Percentiles rank a stretch among this genome's conserved stretches.
Evolutionary conservation across 1,140 invertebrate species (phyloP).

Genomic region (Trichoplusia ni): DNA sequence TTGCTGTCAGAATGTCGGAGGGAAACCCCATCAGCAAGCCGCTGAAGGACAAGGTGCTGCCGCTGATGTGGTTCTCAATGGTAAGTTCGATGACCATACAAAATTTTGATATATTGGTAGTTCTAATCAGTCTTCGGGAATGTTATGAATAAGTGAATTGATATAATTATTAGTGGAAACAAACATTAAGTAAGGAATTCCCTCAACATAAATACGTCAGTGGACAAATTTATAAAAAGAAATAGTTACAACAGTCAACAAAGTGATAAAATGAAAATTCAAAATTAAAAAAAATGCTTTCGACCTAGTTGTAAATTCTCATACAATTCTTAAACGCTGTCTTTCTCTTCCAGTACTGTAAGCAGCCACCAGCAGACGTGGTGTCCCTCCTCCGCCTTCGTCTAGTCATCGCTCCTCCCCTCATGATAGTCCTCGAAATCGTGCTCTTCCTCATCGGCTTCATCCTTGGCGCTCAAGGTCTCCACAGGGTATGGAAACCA

Average conservation of each 20-base stretch:
- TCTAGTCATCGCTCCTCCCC: conserved; percentile 58
- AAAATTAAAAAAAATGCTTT: too few relatives aligned
- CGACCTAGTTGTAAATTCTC: too few relatives aligned
- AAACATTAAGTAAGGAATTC: too few relatives aligned
- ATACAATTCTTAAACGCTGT: too few relatives aligned
- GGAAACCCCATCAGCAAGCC: conserved; percentile 62
- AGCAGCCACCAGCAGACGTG: conserved; percentile 56
- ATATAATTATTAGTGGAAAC: too few relatives aligned
- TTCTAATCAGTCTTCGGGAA: too few relatives aligned
- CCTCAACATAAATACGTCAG: too few relatives aligned
- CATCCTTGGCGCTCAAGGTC: conserved; percentile 49
- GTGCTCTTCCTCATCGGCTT: conserved; percentile 56
- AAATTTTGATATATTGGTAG: too few relatives aligned
- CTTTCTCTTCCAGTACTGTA: conserved; percentile 55
- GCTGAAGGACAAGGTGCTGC: conserved; percentile 62
- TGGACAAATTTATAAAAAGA: too few relatives aligned
- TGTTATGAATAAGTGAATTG: too few relatives aligned
- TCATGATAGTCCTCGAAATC: conserved; percentile 53
- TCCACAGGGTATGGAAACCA: conserved; percentile 54
- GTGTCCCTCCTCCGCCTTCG: conserved; percentile 52
- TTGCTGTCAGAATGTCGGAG: conserved; percentile 56
- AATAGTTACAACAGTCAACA: too few relatives aligned
- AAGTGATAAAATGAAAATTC: too few relatives aligned
- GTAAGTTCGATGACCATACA: conserved; percentile 46
- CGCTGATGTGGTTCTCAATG: conserved; percentile 59